phyloP scores from a whole-genome alignment of 2,888 invertebrate genomes.

The Sinopyrophorus schimmeli region DNA sequence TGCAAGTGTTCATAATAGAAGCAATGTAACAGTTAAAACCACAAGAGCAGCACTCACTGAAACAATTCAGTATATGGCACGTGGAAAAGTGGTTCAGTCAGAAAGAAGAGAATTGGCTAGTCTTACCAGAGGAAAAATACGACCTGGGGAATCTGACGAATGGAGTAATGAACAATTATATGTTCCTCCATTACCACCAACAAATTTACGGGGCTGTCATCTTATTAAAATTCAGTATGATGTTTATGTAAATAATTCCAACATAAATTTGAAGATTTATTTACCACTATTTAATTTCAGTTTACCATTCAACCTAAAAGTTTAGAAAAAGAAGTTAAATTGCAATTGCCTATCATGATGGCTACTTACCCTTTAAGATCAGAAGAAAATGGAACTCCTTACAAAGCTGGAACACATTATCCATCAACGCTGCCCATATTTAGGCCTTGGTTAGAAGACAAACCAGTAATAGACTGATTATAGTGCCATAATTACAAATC shows the following conservation, averaged over 20 bases:
- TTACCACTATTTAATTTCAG: conserved; percentile 56
- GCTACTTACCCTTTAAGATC: conserved; percentile 86
- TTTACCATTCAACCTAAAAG: conserved; percentile 91
- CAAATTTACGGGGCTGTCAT: conserved; percentile 91
- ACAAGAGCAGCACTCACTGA: conserved; percentile 85
- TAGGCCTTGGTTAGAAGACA: conserved; percentile 85
- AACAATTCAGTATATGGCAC: conserved; percentile 86
- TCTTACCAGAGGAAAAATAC: conserved; percentile 77
- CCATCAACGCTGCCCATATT: conserved; percentile 90
- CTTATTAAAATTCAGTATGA: conserved; percentile 92
- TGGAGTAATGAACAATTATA: conserved; percentile 89
- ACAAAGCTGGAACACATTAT: conserved; percentile 86
- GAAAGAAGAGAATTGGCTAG: conserved; percentile 85
- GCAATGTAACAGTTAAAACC: conserved; percentile 80
- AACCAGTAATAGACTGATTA: conserved; percentile 54
- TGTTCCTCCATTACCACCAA: conserved; percentile 92
- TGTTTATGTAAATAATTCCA: conserved; percentile 73
- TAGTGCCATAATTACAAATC: conserved; percentile 22
- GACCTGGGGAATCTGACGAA: conserved; percentile 78
- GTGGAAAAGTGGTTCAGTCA: conserved; percentile 83
- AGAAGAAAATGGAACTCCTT: conserved; percentile 67
- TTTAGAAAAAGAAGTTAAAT: conserved; percentile 86
- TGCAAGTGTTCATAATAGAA: conserved; percentile 83
- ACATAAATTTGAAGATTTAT: background rate
- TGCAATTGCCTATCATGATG: conserved; percentile 88